A percentile compares a stretch with the other conserved stretches of the same genome.
These are phyloP conservation scores for Megaleporinus macrocephalus DNA, from an alignment of 2,113 vertebrate species.

Conservation along the genomic window DNA sequence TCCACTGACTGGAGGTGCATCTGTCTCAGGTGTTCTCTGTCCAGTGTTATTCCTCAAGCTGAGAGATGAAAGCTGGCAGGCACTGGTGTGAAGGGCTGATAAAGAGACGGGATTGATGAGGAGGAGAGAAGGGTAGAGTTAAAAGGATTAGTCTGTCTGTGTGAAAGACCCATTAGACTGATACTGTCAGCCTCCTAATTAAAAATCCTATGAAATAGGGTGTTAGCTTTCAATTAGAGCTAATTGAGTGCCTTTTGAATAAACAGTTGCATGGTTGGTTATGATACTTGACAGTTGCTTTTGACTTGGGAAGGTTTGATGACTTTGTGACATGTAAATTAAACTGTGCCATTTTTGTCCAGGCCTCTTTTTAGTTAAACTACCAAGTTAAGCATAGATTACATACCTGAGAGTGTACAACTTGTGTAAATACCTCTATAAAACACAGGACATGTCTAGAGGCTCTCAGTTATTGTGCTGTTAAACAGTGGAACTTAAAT, in stretches of 20 bases:
- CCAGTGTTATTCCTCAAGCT: neutral
- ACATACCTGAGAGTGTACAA: neutral
- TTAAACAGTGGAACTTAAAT: too few relatives aligned
- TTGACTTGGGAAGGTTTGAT: neutral
- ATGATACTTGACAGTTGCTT: neutral
- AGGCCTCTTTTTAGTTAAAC: neutral
- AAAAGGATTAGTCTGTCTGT: conserved; percentile 33
- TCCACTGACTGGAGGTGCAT: neutral
- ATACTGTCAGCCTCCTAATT: conserved; percentile 42
- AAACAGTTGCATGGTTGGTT: conserved; percentile 2
- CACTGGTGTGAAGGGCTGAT: neutral
- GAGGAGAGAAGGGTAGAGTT: conserved; percentile 22
- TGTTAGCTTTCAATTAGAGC: conserved; percentile 22
- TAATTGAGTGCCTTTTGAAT: neutral
- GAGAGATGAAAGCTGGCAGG: conserved; percentile 7
- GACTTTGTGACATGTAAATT: neutral
- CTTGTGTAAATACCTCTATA: neutral
- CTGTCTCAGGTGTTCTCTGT: conserved; percentile 13
- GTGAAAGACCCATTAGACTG: conserved; percentile 40
- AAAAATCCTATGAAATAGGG: conserved; percentile 28
- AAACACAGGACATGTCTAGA: too few relatives aligned
- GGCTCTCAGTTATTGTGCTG: too few relatives aligned
- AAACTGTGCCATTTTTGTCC: neutral
- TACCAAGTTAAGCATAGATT: neutral
- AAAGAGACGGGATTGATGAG: conserved; percentile 8